These are phyloP conservation scores for Liopterus haemorrhoidalis DNA, from an alignment of 2,888 invertebrate species.

Conservation along the genomic window DNA sequence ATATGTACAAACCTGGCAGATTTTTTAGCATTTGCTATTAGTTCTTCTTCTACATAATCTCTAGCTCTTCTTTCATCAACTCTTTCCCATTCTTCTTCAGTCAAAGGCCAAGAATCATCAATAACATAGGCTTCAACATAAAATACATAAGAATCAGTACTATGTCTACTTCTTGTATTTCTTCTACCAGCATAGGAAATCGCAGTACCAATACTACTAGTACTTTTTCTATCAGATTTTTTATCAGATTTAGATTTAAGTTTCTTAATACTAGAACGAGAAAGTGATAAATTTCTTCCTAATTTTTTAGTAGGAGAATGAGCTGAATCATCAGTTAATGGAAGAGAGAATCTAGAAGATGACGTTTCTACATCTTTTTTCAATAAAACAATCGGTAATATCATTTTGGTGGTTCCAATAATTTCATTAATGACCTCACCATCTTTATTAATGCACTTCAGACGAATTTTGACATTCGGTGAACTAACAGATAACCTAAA, in stretches of 20 bases:
- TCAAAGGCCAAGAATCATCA: conserved; percentile 45
- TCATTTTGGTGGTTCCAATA: conserved; percentile 25
- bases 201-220: no score
- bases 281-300: not conserved
- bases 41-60: conserved; percentile 29
- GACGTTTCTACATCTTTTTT: conserved; percentile 3
- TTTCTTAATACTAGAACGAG: not conserved
- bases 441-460: conserved; percentile 27
- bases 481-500: conserved; percentile 30
- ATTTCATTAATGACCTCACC: conserved; percentile 27
- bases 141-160: conserved; percentile 14
- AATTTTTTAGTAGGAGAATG: not conserved
- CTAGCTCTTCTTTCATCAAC: conserved; percentile 34
- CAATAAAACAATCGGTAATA: conserved; percentile 26
- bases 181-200: no score
- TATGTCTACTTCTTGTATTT: not conserved
- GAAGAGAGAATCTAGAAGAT: no score
- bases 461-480: conserved; percentile 25
- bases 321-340: not conserved
- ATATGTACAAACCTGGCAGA: not conserved
- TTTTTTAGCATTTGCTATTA: not conserved
- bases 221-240: not conserved
- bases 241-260: not conserved
- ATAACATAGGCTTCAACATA: conserved; percentile 39
- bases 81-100: conserved; percentile 41